Conservation (phyloP, 2,113 vertebrate genomes). For the Gallinago paraguaiae region DNA sequence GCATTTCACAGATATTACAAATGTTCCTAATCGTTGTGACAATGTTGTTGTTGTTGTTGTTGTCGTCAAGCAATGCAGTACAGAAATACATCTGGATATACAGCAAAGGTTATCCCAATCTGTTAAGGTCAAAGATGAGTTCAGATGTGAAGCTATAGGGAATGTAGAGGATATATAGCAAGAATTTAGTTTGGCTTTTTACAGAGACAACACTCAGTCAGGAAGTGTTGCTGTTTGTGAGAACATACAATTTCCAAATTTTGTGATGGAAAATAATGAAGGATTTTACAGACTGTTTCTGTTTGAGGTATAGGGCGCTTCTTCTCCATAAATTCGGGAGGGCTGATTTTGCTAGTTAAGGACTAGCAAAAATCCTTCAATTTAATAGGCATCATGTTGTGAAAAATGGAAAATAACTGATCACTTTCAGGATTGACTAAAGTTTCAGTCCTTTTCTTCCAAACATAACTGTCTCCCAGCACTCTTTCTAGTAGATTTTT, state of each 20-base stretch:
- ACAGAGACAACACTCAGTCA: not conserved
- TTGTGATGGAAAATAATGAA: not conserved
- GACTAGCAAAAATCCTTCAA: accelerated
- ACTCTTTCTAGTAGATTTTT: not conserved
- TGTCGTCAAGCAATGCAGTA: not conserved
- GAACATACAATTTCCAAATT: not conserved
- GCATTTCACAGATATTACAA: not conserved
- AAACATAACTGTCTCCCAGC: not conserved
- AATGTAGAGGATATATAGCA: not conserved
- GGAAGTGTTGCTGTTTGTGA: not conserved
- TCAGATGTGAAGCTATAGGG: not conserved
- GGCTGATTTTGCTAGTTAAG: not conserved
- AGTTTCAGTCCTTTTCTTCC: not conserved
- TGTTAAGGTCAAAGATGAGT: not conserved
- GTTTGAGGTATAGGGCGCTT: not conserved
- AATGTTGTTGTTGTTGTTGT: not conserved
- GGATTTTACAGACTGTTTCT: not conserved
- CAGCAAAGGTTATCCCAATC: not conserved
- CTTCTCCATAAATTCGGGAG: not conserved
- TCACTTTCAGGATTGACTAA: not conserved
- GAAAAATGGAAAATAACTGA: not conserved
- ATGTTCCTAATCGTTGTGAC: not conserved
- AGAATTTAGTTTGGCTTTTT: not conserved
- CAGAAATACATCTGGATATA: not conserved
- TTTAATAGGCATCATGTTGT: not conserved